Evolutionary conservation across 2,113 vertebrate genomes (phyloP), one percentile per base, ranked within the genome.

Genomic region (Hemiscyllium ocellatum): DNA sequence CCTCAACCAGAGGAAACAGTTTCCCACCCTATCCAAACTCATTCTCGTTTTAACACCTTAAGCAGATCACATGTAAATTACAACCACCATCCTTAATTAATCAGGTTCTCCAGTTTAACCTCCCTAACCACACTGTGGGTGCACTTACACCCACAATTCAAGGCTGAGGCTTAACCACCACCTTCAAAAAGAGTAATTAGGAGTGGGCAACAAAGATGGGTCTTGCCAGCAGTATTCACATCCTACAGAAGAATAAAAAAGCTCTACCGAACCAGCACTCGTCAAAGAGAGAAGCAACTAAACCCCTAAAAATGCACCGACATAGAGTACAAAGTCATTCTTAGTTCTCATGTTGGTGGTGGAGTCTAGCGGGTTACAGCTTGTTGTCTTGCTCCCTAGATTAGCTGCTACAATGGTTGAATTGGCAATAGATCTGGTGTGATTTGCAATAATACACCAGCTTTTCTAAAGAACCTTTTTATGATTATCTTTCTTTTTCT

Each of bases 401-500:
- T 89, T 15, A 33, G 29, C 56, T 5, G 56, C 87, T 93, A 68
- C 33, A 24, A 37, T 2, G 66, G 24, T 22, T 10, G 15, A 66
- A 93, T 22, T 42, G 52, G 19, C 65, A 91, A 61, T 61, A 93
- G 13, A 68, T 17, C 65, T 10, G 89, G n/a, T 66, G 65, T 65
- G 6, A 68, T 66, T 66, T 61, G 66, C 0, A 90, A 33, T 52
- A 93, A 68, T 20, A n/a, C n/a, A 37, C 61, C 61, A 66, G 19
- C 2, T 19, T 42, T 83, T 83, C 42, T 83, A 83, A 83, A 37
- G 80, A 47, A 83, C 89, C 61, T 20, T 22, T 20, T 93, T 66
- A 47, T 95, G 37, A 95, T 76, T 94, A 22, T 19, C 22, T 50
- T 56, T 24, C 76, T 80, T 69, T n/a, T 69, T 96, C 52, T 96